Percentiles rank a stretch among this genome's conserved stretches.
phyloP scores from a whole-genome alignment of 2,113 vertebrate species.

The Noturus placidus region DNA sequence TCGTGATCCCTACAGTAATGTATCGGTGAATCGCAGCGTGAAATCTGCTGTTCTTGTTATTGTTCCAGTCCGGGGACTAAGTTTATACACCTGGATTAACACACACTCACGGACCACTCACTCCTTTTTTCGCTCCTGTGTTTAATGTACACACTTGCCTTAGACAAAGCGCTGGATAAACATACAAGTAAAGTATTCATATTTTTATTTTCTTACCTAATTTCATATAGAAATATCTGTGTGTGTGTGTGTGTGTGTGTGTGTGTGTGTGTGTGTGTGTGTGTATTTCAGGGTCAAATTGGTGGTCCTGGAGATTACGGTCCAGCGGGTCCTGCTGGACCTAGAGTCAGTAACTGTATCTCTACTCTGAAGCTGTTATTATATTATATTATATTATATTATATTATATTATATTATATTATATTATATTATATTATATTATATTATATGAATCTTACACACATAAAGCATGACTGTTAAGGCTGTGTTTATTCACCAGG shows the following conservation, averaged over 20 bases:
- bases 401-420: not conserved
- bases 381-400: not conserved
- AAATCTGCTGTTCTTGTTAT: slow-evolving; percentile 57
- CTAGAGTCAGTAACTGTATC: slow-evolving; percentile 74
- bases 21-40: slow-evolving; percentile 59
- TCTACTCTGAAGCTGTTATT: not conserved
- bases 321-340: slow-evolving; percentile 75
- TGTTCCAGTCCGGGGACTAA: slow-evolving; percentile 45
- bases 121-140: not conserved
- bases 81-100: slow-evolving; percentile 65
- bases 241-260: slow-evolving; percentile 10
- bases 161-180: not conserved
- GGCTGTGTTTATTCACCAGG: slow-evolving; percentile 50
- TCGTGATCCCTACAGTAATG: slow-evolving; percentile 59
- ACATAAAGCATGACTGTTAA: not conserved
- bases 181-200: not conserved
- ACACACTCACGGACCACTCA: not conserved
- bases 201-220: not conserved
- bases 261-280: slow-evolving; percentile 2
- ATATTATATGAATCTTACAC: not conserved
- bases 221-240: not conserved
- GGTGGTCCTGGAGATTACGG: slow-evolving; percentile 80
- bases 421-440: not conserved
- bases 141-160: not conserved
- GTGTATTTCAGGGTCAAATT: slow-evolving; percentile 70